These are phyloP conservation scores for Xestia rhomboidea DNA, from an alignment of 2,888 invertebrate species.

Conservation along the genomic window DNA sequence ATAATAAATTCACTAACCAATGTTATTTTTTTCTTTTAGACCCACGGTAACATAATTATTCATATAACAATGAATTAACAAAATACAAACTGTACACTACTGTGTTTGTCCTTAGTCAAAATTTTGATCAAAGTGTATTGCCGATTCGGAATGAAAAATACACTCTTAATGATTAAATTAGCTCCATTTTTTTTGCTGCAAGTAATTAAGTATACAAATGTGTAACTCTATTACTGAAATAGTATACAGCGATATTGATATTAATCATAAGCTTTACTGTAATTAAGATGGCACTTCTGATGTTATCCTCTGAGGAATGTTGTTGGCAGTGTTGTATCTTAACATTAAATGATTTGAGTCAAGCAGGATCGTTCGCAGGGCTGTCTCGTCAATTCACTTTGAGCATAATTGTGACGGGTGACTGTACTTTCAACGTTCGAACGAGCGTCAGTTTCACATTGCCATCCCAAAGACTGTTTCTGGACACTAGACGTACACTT, in stretches of 20 bases:
- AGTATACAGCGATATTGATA: conserved; percentile 57
- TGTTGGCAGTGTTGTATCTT: conserved; percentile 82
- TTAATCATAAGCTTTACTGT: conserved; percentile 73
- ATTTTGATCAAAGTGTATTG: conserved; percentile 81
- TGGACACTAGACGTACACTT: conserved; percentile 83
- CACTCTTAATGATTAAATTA: conserved; percentile 22
- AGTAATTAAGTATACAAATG: conserved; percentile 21
- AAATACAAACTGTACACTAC: conserved; percentile 49
- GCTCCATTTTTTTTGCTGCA: conserved; percentile 24
- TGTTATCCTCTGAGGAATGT: conserved; percentile 81
- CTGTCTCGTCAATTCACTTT: conserved; percentile 78
- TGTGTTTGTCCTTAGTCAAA: conserved; percentile 74
- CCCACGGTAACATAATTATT: conserved; percentile 57
- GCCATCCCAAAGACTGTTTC: conserved; percentile 65
- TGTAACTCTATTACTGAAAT: conserved; percentile 35
- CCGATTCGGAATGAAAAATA: conserved; percentile 43
- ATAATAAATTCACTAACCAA: conserved; percentile 71
- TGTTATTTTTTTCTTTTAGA: conserved; percentile 45
- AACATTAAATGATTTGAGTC: conserved; percentile 71
- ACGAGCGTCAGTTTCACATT: conserved; percentile 52
- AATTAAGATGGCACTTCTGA: conserved; percentile 78
- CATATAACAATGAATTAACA: conserved; percentile 51
- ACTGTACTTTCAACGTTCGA: conserved; percentile 66
- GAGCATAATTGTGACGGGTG: conserved; percentile 80
- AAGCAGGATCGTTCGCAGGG: conserved; percentile 64